These are phyloP conservation scores for Leucoraja ocellata DNA, from an alignment of 2,797 vertebrate genomes.

Conservation along the genomic window DNA sequence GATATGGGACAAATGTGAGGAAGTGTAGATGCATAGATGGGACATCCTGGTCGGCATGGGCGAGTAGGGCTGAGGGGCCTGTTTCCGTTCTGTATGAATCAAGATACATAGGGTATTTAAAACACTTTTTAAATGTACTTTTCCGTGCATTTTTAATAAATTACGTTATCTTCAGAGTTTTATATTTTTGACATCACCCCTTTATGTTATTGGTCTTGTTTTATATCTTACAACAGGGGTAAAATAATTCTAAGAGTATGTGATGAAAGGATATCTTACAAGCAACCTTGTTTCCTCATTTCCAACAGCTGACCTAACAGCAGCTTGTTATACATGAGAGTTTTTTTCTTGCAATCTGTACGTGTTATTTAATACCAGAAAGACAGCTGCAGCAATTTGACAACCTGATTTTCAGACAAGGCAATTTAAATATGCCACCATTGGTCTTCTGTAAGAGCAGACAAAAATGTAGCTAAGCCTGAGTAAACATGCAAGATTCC, in stretches of 20 bases:
- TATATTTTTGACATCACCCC: background rate
- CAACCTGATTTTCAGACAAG: slow-evolving; percentile 20
- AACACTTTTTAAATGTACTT: background rate
- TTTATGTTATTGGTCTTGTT: background rate
- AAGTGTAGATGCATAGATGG: too few species aligned
- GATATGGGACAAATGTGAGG: too few species aligned
- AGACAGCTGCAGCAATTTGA: background rate
- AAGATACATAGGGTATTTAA: background rate
- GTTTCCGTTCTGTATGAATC: background rate
- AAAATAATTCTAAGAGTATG: background rate
- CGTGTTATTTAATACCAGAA: slow-evolving; percentile 9
- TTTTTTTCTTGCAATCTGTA: background rate
- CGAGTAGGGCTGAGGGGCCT: too few species aligned
- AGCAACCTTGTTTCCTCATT: background rate
- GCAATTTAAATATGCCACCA: background rate
- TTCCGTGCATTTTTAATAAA: background rate
- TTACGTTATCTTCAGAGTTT: background rate
- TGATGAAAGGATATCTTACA: background rate
- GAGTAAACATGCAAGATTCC: slow-evolving; percentile 6
- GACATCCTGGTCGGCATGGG: too few species aligned
- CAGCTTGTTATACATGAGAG: slow-evolving; percentile 3
- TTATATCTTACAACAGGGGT: background rate
- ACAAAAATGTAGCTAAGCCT: background rate
- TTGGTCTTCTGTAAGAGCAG: background rate
- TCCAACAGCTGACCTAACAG: slow-evolving; percentile 20